A percentile compares a stretch with the other conserved stretches of the same genome.
Evolutionary conservation across 35 echinoderm and acorn worm species (phyloP).

Genomic region (Holothuria glaberrima): DNA sequence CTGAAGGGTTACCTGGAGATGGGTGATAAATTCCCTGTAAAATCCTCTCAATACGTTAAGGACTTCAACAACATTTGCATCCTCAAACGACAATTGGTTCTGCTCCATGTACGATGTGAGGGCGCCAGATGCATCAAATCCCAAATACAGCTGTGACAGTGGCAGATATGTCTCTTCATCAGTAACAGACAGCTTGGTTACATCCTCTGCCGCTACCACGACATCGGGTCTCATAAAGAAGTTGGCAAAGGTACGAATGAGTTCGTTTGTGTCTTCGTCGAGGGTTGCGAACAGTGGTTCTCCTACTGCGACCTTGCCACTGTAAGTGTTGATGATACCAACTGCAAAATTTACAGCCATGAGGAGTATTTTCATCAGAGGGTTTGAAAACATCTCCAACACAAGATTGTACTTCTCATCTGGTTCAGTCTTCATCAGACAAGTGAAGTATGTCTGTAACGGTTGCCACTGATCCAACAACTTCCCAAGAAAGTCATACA

Average conservation of each 20-base stretch:
- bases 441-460: not conserved
- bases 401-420: not conserved
- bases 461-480: slow-evolving; percentile 21
- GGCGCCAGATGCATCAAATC: slow-evolving; percentile 21
- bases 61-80: not conserved
- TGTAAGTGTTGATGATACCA: not conserved
- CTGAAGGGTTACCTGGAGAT: slow-evolving; percentile 14
- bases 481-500: not conserved
- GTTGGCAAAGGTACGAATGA: slow-evolving; percentile 17
- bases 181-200: not conserved
- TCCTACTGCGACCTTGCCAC: not conserved
- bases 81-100: not conserved
- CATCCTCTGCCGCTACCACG: not conserved
- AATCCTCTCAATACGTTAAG: slow-evolving; percentile 2
- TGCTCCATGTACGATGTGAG: slow-evolving; percentile 7
- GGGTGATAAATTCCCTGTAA: slow-evolving; percentile 22
- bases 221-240: slow-evolving; percentile 7
- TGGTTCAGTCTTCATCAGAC: not conserved
- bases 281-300: not conserved
- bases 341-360: not conserved
- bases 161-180: slow-evolving; percentile 11
- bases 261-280: not conserved
- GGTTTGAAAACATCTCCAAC: slow-evolving; percentile 8
- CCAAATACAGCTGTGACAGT: slow-evolving; percentile 12
- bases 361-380: slow-evolving; percentile 4